phyloP scores from a whole-genome alignment of 2,888 invertebrate species.

The Leucania comma region DNA sequence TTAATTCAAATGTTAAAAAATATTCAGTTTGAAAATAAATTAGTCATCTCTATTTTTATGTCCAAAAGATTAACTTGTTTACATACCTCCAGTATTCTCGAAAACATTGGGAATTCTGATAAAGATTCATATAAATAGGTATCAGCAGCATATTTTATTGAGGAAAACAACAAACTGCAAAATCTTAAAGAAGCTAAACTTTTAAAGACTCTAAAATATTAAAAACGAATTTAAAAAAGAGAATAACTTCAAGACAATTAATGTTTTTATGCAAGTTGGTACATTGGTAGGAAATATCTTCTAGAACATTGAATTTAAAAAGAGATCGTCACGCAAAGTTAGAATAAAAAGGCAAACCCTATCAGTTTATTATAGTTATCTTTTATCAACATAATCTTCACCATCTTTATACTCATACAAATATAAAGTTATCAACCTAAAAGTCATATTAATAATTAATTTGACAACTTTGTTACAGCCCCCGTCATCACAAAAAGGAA shows the following conservation, averaged over 20 bases:
- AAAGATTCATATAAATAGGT: constrained; percentile 4
- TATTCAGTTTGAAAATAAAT: constrained; percentile 3
- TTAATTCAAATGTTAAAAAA: background rate
- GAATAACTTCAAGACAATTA: too few species aligned
- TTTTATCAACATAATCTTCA: background rate
- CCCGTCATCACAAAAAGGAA: constrained; percentile 6
- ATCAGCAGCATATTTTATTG: background rate
- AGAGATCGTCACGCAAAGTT: too few species aligned
- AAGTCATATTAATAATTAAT: background rate
- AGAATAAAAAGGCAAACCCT: background rate
- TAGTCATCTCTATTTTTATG: constrained; percentile 14
- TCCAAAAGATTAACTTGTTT: constrained; percentile 19
- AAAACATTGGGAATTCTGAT: background rate
- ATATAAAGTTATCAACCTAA: background rate
- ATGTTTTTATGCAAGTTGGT: too few species aligned
- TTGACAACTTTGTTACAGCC: constrained; percentile 45
- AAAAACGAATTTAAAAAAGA: background rate
- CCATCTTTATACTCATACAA: background rate
- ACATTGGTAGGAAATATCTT: too few species aligned
- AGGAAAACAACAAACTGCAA: constrained; percentile 7
- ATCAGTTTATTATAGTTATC: background rate
- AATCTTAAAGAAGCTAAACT: constrained; percentile 5
- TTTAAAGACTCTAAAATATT: background rate
- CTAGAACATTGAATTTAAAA: too few species aligned
- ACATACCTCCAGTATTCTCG: background rate